Percentiles rank a stretch among this genome's conserved stretches.
phyloP scores from a whole-genome alignment of 37 sponge, comb jelly and placozoan species.

The Ephydatia muelleri region DNA sequence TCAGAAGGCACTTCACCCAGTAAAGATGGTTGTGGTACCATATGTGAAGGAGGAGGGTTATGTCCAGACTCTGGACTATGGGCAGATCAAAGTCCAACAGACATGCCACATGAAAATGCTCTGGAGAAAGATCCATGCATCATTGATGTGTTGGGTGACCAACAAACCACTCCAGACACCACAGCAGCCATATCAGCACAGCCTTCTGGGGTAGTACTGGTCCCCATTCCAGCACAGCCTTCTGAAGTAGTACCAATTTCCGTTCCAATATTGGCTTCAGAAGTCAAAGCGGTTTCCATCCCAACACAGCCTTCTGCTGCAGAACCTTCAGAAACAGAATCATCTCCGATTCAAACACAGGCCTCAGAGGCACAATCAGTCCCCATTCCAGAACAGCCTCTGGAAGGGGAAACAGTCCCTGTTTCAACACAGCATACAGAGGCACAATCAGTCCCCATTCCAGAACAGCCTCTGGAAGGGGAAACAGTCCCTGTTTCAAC shows the following conservation, averaged over 20 bases:
- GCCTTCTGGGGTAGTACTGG: neutral
- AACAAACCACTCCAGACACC: neutral
- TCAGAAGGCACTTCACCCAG: too few relatives aligned
- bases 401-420: too few relatives aligned
- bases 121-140: too few relatives aligned
- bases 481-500: too few relatives aligned
- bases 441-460: too few relatives aligned
- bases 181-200: neutral
- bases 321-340: neutral
- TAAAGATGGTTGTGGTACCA: too few relatives aligned
- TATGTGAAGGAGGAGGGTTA: neutral
- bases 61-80: neutral
- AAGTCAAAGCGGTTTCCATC: neutral
- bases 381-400: too few relatives aligned
- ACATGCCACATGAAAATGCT: too few relatives aligned
- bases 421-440: too few relatives aligned
- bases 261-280: neutral
- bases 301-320: neutral
- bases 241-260: neutral
- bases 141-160: too few relatives aligned
- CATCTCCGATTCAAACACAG: neutral
- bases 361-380: neutral
- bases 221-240: neutral
- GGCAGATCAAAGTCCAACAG: too few relatives aligned
- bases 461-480: too few relatives aligned